phyloP scores from a whole-genome alignment of 2,888 invertebrate species.

The Brenthis hecate region DNA sequence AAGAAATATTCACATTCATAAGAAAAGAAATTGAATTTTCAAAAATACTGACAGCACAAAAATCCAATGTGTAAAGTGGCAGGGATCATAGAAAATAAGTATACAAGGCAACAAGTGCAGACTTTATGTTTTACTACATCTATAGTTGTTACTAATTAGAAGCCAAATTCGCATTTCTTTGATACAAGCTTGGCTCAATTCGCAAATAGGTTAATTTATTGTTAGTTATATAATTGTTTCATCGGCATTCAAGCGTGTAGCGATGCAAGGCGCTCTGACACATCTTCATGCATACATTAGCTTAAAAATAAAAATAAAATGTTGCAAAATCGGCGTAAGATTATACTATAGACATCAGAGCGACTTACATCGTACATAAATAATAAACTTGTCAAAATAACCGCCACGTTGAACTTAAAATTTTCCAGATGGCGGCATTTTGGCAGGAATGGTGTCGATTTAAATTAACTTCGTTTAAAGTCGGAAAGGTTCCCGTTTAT shows the following conservation, averaged over 20 bases:
- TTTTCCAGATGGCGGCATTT: constrained; percentile 37
- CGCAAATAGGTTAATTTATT: constrained; percentile 73
- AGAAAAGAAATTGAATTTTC: constrained; percentile 48
- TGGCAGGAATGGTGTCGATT: constrained; percentile 37
- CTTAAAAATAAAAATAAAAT: constrained; percentile 38
- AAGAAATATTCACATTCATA: constrained; percentile 72
- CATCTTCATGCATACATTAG: constrained; percentile 38
- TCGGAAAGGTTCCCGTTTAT: constrained; percentile 88
- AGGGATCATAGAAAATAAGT: constrained; percentile 71
- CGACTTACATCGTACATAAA: constrained; percentile 53
- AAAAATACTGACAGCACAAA: constrained; percentile 67
- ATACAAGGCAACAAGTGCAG: constrained; percentile 82
- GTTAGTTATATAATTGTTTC: constrained; percentile 69
- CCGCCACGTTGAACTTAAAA: constrained; percentile 31
- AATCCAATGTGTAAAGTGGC: constrained; percentile 60
- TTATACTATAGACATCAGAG: constrained; percentile 49
- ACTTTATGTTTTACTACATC: constrained; percentile 79
- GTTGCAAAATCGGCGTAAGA: constrained; percentile 38
- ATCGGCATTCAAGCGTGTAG: constrained; percentile 56
- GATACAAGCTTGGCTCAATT: constrained; percentile 76
- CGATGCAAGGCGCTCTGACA: constrained; percentile 55
- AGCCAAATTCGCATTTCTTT: constrained; percentile 73
- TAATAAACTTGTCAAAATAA: constrained; percentile 24
- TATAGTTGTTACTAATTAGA: constrained; percentile 70
- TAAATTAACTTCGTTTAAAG: constrained; percentile 75